These are phyloP conservation scores for Hemicordylus capensis DNA, from an alignment of 2,113 vertebrate species.

Conservation along the genomic window DNA sequence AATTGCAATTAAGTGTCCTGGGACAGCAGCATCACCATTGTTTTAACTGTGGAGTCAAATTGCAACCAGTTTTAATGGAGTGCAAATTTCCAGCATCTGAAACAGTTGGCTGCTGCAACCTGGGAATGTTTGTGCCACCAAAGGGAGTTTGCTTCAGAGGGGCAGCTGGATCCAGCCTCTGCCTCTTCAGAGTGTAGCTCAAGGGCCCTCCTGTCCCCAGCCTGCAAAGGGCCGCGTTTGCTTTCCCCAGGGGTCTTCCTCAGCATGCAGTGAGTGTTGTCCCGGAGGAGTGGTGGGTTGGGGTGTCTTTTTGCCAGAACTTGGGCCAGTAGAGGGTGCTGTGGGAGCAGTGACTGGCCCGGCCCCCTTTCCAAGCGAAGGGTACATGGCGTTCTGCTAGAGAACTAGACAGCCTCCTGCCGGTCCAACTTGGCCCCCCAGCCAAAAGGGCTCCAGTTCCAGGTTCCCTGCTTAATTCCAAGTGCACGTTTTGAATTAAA, in stretches of 20 bases:
- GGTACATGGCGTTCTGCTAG: background rate
- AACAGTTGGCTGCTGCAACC: background rate
- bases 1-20: background rate
- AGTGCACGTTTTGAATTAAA: background rate
- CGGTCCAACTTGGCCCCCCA: background rate
- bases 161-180: background rate
- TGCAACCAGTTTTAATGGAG: background rate
- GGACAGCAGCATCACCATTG: background rate
- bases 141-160: no score
- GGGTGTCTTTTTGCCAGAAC: background rate
- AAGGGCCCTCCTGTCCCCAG: background rate
- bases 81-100: background rate
- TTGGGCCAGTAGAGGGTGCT: accelerated
- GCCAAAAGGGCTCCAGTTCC: background rate
- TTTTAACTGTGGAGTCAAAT: no score
- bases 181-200: no score
- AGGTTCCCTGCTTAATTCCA: background rate
- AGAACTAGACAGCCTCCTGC: background rate
- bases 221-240: background rate
- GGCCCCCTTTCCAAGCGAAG: background rate
- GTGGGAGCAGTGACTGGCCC: background rate
- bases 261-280: background rate
- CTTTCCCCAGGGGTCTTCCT: background rate
- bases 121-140: no score
- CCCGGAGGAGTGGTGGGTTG: background rate